Evolutionary conservation across 2,888 invertebrate genomes (phyloP).

Genomic region (Phymatocera aterrima): DNA sequence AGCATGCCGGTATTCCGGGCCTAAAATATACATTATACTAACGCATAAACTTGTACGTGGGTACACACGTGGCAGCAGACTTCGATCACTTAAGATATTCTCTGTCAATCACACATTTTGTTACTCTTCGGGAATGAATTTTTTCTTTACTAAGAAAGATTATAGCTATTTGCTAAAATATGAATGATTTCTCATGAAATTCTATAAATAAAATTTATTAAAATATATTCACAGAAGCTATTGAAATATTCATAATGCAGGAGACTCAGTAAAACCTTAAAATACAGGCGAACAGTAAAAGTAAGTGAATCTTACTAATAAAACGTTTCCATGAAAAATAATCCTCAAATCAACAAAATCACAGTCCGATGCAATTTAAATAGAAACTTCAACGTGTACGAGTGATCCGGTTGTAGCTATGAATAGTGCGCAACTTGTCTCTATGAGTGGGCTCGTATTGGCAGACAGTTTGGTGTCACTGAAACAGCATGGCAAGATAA

Average conservation of each 20-base stretch:
- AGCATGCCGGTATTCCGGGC: constrained; percentile 51
- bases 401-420: constrained; percentile 29
- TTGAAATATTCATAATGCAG: background rate
- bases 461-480: constrained; percentile 57
- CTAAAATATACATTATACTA: constrained; percentile 51
- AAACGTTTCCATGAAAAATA: background rate
- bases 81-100: constrained; percentile 23
- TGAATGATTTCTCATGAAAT: background rate
- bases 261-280: background rate
- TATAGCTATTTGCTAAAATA: background rate
- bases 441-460: constrained; percentile 39
- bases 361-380: background rate
- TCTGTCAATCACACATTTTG: constrained; percentile 29
- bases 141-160: background rate
- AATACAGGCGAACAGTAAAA: background rate
- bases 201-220: background rate
- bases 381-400: background rate
- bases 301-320: background rate
- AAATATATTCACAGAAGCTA: background rate
- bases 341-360: background rate
- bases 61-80: constrained; percentile 29
- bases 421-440: constrained; percentile 37
- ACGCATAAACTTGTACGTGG: constrained; percentile 26
- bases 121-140: background rate
- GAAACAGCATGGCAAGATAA: constrained; percentile 36